phyloP scores from a whole-genome alignment of 1,140 invertebrate species.

The Drosophila lacertosa region DNA sequence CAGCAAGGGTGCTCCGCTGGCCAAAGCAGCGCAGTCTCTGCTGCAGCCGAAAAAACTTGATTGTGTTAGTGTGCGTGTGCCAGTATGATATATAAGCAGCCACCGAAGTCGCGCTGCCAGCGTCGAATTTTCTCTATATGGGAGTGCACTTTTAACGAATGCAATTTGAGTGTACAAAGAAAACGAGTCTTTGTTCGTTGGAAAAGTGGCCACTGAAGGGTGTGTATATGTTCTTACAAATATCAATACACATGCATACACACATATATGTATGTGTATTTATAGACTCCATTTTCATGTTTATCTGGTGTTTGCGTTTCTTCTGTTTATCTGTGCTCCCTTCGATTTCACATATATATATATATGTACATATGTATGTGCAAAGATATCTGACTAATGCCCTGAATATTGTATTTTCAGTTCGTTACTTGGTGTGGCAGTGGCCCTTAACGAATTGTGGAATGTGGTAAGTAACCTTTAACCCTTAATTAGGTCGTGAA shows the following conservation, averaged over 20 bases:
- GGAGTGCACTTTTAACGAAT: constrained; percentile 45
- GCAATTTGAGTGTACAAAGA: constrained; percentile 69
- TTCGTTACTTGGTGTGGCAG: background rate
- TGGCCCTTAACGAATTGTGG: constrained; percentile 8
- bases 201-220: constrained; percentile 52
- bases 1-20: constrained; percentile 62
- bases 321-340: constrained; percentile 24
- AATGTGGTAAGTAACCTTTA: constrained; percentile 44
- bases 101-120: constrained; percentile 52
- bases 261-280: constrained; percentile 20
- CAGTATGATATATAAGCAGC: constrained; percentile 5
- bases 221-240: constrained; percentile 52
- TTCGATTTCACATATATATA: constrained; percentile 18
- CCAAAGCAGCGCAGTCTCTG: constrained; percentile 44
- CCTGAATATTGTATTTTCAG: constrained; percentile 23
- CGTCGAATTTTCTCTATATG: constrained; percentile 71
- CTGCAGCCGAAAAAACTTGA: constrained; percentile 57
- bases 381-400: constrained; percentile 24
- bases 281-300: constrained; percentile 40
- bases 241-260: too few species aligned
- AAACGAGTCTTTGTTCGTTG: constrained; percentile 77
- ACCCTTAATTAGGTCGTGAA: constrained; percentile 29
- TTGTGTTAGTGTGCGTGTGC: constrained; percentile 27
- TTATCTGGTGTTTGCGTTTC: constrained; percentile 36
- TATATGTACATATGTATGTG: constrained; percentile 9